A percentile compares a stretch with the other conserved stretches of the same genome.
Evolutionary conservation across 2,888 invertebrate genomes (phyloP).

Genomic region (Trachelus tabidus): DNA sequence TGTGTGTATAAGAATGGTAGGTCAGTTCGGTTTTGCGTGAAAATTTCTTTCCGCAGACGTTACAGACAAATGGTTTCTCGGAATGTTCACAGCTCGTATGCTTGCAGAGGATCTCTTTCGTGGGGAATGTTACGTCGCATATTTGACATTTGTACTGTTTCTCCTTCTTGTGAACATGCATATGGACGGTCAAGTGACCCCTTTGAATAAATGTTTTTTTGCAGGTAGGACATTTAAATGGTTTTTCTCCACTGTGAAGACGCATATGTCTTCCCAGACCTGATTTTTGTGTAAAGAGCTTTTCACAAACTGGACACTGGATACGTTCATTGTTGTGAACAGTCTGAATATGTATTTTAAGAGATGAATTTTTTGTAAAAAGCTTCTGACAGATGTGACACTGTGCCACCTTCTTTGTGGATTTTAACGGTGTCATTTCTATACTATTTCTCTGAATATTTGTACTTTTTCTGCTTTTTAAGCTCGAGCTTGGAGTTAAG

Average conservation of each 20-base stretch:
- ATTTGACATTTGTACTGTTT: slow-evolving; percentile 9
- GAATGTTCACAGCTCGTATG: slow-evolving; percentile 5
- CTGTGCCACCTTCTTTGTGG: neutral
- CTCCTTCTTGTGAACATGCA: slow-evolving; percentile 9
- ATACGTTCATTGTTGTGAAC: slow-evolving; percentile 14
- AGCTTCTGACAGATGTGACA: slow-evolving; percentile 10
- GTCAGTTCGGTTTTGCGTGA: slow-evolving; percentile 14
- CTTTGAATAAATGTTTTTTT: slow-evolving; percentile 13
- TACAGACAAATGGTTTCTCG: slow-evolving; percentile 12
- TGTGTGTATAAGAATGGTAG: slow-evolving; percentile 11
- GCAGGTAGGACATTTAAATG: slow-evolving; percentile 7
- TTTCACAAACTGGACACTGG: slow-evolving; percentile 8
- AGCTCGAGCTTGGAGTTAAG: neutral
- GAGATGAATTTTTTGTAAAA: slow-evolving; percentile 11
- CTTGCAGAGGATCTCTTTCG: slow-evolving; percentile 5
- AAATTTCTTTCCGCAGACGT: slow-evolving; percentile 8
- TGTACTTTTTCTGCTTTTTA: neutral
- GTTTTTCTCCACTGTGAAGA: slow-evolving; percentile 12
- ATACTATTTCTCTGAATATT: neutral
- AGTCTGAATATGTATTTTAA: slow-evolving; percentile 10
- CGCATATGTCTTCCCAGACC: slow-evolving; percentile 15
- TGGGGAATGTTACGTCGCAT: slow-evolving; percentile 1
- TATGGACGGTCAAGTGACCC: slow-evolving; percentile 10
- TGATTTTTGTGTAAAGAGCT: slow-evolving; percentile 11
- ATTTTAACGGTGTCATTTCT: neutral